These are phyloP conservation scores for Conomelus anceps DNA, from an alignment of 2,888 invertebrate species.

Conservation along the genomic window DNA sequence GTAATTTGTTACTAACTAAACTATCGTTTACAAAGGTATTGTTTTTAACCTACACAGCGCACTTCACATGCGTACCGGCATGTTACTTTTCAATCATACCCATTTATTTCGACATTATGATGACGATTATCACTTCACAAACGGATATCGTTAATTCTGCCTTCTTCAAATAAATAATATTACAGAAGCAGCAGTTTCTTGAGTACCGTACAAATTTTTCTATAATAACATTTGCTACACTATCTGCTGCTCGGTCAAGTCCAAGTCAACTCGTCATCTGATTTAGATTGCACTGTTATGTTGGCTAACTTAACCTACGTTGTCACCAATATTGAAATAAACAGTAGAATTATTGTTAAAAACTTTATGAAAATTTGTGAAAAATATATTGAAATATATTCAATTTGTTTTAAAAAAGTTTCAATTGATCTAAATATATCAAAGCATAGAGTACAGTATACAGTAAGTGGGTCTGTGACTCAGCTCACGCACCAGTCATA, in stretches of 20 bases:
- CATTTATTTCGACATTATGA: background rate
- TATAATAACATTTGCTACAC: background rate
- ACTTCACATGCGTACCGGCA: background rate
- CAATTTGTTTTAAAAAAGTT: too few species aligned
- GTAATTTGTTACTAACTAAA: background rate
- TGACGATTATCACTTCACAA: background rate
- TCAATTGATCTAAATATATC: too few species aligned
- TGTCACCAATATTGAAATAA: background rate
- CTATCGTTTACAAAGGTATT: background rate
- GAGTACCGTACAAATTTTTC: too few species aligned
- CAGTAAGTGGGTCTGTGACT: too few species aligned
- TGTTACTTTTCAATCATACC: background rate
- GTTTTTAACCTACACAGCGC: background rate
- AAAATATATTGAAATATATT: too few species aligned
- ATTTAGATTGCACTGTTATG: background rate
- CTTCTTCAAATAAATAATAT: background rate
- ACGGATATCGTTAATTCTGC: background rate
- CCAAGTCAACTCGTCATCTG: background rate
- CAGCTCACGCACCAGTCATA: too few species aligned
- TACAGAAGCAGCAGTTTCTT: background rate
- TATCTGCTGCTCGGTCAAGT: background rate
- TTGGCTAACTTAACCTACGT: background rate
- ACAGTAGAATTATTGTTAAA: background rate
- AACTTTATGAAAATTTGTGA: background rate
- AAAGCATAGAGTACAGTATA: too few species aligned